These are phyloP conservation scores for Aphaenogaster rudis DNA, from an alignment of 1,140 invertebrate genomes.

Conservation along the genomic window DNA sequence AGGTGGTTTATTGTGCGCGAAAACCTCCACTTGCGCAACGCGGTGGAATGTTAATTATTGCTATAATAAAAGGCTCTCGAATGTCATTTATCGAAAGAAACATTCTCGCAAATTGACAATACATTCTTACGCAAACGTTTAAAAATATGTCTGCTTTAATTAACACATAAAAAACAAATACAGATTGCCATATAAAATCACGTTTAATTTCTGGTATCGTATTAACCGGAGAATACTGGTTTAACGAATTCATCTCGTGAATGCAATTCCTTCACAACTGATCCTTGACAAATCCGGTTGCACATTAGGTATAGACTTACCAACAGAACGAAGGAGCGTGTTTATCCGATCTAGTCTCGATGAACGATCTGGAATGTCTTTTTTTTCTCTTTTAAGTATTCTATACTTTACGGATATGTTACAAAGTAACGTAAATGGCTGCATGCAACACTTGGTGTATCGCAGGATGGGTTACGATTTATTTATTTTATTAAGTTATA, in stretches of 20 bases:
- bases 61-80: conserved; percentile 17
- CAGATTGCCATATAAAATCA: neutral
- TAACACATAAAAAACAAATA: conserved; percentile 4
- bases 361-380: conserved; percentile 16
- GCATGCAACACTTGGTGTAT: conserved; percentile 32
- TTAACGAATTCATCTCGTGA: neutral
- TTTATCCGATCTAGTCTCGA: conserved; percentile 29
- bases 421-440: neutral
- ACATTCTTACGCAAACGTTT: neutral
- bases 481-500: conserved; percentile 70
- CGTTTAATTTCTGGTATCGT: neutral
- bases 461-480: conserved; percentile 54
- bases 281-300: conserved; percentile 22
- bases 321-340: conserved; percentile 22
- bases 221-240: neutral
- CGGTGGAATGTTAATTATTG: conserved; percentile 38
- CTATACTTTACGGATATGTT: neutral
- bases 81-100: neutral
- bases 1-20: conserved; percentile 6
- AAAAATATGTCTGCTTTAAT: conserved; percentile 30
- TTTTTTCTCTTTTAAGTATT: neutral
- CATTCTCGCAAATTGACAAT: conserved; percentile 6
- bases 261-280: neutral
- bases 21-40: conserved; percentile 31
- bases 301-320: conserved; percentile 29